phyloP scores from a whole-genome alignment of 2,888 invertebrate genomes.

The Eledona agricola region DNA sequence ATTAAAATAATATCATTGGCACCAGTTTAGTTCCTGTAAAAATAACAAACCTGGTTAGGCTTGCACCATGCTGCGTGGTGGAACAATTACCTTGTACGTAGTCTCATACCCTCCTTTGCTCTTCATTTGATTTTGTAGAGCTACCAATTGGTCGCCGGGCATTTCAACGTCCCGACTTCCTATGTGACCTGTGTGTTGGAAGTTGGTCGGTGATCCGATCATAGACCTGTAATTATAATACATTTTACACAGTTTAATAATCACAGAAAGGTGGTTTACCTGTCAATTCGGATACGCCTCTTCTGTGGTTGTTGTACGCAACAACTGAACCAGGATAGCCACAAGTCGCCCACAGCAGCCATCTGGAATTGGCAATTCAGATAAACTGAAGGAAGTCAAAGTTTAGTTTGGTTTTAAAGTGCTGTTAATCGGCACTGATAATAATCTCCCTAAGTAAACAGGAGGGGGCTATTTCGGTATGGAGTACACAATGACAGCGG shows the following conservation, averaged over 20 bases:
- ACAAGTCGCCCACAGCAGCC: conserved; percentile 76
- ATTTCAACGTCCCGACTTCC: conserved; percentile 90
- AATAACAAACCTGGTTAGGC: no score
- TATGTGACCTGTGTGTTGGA: conserved; percentile 92
- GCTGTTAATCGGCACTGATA: conserved; percentile 17
- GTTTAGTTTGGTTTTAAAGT: conserved; percentile 29
- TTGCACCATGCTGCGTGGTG: background rate
- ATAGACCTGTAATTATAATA: conserved; percentile 74
- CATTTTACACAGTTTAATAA: conserved; percentile 9
- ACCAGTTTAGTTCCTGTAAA: conserved; percentile 45
- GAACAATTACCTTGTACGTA: conserved; percentile 51
- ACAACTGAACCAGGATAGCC: conserved; percentile 93
- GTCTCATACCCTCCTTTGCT: conserved; percentile 93
- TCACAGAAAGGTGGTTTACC: conserved; percentile 51
- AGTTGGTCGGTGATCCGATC: conserved; percentile 96
- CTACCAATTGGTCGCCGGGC: conserved; percentile 82
- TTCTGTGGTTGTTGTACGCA: conserved; percentile 85
- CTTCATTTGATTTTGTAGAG: conserved; percentile 93
- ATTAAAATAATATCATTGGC: conserved; percentile 41
- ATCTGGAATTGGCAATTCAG: conserved; percentile 47
- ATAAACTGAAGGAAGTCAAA: conserved; percentile 28
- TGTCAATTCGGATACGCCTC: conserved; percentile 80
- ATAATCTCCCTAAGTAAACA: conserved; percentile 30
- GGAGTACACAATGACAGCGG: background rate
- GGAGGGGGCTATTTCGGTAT: conserved; percentile 4